phyloP scores from a whole-genome alignment of 2,113 vertebrate genomes.

The Callocephalon fimbriatum region DNA sequence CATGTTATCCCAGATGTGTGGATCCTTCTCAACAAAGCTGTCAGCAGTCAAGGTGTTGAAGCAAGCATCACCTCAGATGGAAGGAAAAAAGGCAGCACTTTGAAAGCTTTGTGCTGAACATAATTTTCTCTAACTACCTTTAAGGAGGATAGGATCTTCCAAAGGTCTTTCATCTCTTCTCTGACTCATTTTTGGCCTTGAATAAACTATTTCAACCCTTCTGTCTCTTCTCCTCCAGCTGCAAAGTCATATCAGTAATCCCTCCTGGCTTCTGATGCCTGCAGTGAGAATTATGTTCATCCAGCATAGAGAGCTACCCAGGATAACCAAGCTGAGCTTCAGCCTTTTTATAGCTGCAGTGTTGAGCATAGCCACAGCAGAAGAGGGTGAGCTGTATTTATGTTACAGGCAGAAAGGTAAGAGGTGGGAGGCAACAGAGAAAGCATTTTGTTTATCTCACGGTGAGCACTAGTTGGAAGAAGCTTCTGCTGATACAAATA shows the following conservation, averaged over 20 bases:
- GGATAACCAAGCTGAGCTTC: not conserved
- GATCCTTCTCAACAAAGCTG: not conserved
- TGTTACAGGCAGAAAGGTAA: not conserved
- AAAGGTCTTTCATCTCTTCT: not conserved
- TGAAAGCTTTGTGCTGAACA: not conserved
- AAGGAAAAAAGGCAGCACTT: not conserved
- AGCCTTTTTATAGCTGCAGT: not conserved
- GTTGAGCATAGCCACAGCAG: not conserved
- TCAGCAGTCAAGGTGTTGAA: not conserved
- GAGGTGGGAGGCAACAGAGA: not conserved
- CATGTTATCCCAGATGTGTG: rapidly evolving
- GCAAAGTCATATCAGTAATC: not conserved
- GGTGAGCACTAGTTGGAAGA: not conserved
- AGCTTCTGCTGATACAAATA: not conserved
- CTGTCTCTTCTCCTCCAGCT: not conserved
- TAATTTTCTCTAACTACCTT: not conserved
- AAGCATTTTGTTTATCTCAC: not conserved
- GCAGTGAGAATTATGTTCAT: not conserved
- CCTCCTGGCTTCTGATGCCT: not conserved
- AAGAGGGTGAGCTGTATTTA: not conserved
- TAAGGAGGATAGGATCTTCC: not conserved
- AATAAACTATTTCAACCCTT: not conserved
- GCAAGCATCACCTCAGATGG: too few relatives aligned
- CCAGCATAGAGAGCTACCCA: not conserved
- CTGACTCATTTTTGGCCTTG: not conserved